Evolutionary conservation across 2,797 vertebrate genomes (phyloP).

Genomic region (Gymnothorax javanicus): DNA sequence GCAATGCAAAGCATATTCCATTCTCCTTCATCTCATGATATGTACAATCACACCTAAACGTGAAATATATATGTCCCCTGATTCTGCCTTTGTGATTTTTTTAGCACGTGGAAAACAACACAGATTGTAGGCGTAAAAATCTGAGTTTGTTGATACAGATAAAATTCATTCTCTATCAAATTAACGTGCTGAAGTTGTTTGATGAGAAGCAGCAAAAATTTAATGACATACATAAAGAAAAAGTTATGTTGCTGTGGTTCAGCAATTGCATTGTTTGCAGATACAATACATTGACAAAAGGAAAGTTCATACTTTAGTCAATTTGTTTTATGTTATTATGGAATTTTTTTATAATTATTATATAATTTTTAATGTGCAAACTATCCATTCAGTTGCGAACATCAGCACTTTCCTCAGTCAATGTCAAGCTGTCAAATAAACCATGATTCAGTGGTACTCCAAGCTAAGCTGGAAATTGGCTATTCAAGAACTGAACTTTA

Average conservation of each 20-base stretch:
- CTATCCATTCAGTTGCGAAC: neutral
- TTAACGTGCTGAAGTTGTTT: constrained; percentile 14
- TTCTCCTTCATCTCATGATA: neutral
- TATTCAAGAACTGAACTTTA: too few relatives aligned
- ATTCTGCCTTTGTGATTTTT: neutral
- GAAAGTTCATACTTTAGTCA: neutral
- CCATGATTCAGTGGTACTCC: neutral
- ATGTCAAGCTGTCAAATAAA: neutral
- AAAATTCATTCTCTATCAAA: constrained; percentile 1
- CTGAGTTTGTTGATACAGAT: constrained; percentile 23
- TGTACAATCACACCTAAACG: neutral
- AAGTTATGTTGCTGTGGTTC: constrained; percentile 54
- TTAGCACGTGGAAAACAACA: constrained; percentile 24
- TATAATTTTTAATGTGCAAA: neutral
- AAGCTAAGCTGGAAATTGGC: neutral
- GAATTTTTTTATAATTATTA: neutral
- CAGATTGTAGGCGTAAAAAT: neutral
- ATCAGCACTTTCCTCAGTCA: neutral
- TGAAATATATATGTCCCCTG: neutral
- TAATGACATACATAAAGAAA: constrained; percentile 45
- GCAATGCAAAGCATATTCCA: neutral
- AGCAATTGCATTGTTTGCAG: constrained; percentile 36
- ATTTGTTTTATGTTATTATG: neutral
- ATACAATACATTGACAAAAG: neutral
- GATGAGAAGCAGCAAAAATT: constrained; percentile 33